Conservation (phyloP, 2,113 vertebrate genomes). For the Promerops cafer region DNA sequence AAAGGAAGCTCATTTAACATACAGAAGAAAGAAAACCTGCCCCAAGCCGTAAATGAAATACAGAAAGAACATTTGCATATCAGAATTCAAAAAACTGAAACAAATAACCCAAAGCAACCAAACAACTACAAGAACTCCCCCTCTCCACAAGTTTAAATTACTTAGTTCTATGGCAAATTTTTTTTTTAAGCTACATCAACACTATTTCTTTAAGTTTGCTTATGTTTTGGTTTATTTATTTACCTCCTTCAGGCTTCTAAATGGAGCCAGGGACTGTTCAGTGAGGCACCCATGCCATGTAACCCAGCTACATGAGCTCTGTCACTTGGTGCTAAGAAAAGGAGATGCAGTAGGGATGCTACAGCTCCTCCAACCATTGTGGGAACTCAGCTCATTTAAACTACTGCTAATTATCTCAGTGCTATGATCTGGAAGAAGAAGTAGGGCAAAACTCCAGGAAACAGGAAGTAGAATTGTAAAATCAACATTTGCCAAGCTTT, state of each 20-base stretch:
- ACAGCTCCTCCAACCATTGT: not conserved
- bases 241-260: not conserved
- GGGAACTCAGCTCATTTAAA: not conserved
- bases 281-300: accelerated
- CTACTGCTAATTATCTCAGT: not conserved
- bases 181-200: not conserved
- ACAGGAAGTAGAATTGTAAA: not conserved
- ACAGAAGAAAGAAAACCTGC: not conserved
- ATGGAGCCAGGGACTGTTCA: not conserved
- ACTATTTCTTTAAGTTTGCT: not conserved
- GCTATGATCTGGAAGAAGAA: not conserved
- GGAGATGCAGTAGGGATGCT: not conserved
- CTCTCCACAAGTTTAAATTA: not conserved
- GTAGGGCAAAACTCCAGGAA: not conserved
- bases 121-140: not conserved
- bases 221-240: not conserved
- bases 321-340: not conserved
- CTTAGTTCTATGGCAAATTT: not conserved
- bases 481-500: not conserved
- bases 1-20: not conserved
- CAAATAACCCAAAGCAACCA: not conserved
- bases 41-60: not conserved
- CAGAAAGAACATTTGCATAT: not conserved
- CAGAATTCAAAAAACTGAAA: not conserved
- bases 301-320: accelerated